Percentiles rank a stretch among this genome's conserved stretches.
Evolutionary conservation across 2,888 invertebrate genomes (phyloP).

Genomic region (Mimachlamys varia): DNA sequence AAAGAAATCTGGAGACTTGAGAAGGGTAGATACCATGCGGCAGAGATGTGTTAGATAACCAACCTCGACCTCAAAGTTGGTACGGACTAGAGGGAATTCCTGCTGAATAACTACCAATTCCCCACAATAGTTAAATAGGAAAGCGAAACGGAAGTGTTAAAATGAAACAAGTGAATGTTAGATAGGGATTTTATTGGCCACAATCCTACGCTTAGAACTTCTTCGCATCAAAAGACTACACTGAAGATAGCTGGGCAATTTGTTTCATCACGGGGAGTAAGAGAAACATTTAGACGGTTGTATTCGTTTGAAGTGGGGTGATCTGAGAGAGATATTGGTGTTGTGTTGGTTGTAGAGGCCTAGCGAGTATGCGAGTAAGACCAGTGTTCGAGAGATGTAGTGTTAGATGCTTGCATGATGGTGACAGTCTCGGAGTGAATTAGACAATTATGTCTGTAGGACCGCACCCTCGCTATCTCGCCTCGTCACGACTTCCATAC

Average conservation of each 20-base stretch:
- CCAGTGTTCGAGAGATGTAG: neutral
- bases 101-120: neutral
- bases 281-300: neutral
- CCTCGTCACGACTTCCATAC: neutral
- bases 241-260: conserved; percentile 3
- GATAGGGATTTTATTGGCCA: conserved; percentile 11
- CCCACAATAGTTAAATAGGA: neutral
- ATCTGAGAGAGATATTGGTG: neutral
- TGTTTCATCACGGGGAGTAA: neutral
- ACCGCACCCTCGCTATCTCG: neutral
- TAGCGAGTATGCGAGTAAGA: conserved; percentile 26
- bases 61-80: neutral
- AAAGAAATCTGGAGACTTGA: neutral
- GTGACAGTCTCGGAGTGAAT: neutral
- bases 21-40: neutral
- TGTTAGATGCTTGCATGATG: conserved; percentile 19
- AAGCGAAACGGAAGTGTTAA: neutral
- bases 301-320: neutral
- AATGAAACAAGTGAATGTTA: neutral
- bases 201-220: conserved; percentile 8
- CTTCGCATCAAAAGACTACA: conserved; percentile 20
- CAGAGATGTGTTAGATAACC: neutral
- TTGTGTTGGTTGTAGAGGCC: neutral
- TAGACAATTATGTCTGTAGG: neutral
- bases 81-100: neutral